Evolutionary conservation across 1,140 invertebrate genomes (phyloP).

Genomic region (Cotesia glomerata): DNA sequence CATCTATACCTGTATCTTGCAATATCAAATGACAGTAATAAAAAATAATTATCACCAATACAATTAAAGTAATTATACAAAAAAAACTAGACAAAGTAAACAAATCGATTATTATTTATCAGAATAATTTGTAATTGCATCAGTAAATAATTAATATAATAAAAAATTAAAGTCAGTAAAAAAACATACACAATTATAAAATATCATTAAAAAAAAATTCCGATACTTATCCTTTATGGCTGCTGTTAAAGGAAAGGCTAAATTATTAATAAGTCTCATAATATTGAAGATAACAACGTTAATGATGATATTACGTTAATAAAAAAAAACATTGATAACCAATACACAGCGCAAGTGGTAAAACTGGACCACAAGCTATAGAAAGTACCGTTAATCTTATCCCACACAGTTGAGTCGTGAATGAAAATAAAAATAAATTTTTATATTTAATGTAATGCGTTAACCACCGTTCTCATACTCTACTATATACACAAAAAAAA

Average conservation of each 20-base stretch:
- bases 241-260: not conserved
- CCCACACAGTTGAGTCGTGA: not conserved
- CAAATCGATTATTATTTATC: too few relatives aligned
- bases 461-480: not conserved
- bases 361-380: slow-evolving; percentile 49
- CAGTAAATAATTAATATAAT: too few relatives aligned
- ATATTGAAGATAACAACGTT: slow-evolving; percentile 15
- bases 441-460: not conserved
- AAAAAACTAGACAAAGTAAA: too few relatives aligned
- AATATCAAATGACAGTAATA: too few relatives aligned
- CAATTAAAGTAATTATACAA: too few relatives aligned
- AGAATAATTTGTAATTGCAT: too few relatives aligned
- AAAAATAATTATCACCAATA: too few relatives aligned
- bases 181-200: not conserved
- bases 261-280: not conserved
- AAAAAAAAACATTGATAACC: not conserved
- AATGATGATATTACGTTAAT: slow-evolving; percentile 1
- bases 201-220: not conserved
- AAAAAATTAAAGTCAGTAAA: not conserved
- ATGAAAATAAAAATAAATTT: not conserved
- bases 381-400: slow-evolving; percentile 44
- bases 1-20: too few relatives aligned
- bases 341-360: slow-evolving; percentile 31
- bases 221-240: not conserved
- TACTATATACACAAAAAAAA: too few relatives aligned